Evolutionary conservation across 2,113 vertebrate genomes (phyloP), one percentile per base, ranked within the genome.

Genomic region (Cacatua alba): DNA sequence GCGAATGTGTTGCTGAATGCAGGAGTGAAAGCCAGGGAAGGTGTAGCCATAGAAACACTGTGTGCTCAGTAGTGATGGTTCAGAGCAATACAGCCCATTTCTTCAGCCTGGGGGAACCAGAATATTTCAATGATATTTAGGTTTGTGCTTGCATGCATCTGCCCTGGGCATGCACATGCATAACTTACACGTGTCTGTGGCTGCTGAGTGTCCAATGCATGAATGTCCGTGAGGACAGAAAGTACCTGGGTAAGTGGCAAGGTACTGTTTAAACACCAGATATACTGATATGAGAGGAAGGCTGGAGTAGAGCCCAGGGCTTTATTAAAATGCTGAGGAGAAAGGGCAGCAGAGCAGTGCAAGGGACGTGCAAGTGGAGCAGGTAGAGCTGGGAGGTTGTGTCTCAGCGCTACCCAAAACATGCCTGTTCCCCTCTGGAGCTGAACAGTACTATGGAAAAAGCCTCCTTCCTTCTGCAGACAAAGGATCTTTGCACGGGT

Each of bases 21-120:
- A 62, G 21, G 72, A 88, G 77, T 17, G 81, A 62, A 86, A 94
- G n/a, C 41, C 4, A 11, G 71, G 52, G 48, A 83, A 92, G 59
- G 91, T 72, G 90, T 90, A 89, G 92, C 92, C 92, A 90, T 97
- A 95, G 96, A 96, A 94, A 93, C 95, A 82, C 78, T 63, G 78
- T 13, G 79, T 44, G 86, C 82, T 90, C 26, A 3, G 28, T 13
- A 59, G 65, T 24, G 44, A 81, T 91, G 64, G 70, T 71, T 94
- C 41, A 14, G 52, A 88, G 88, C 39, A 63, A 55, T 57, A 53
- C 52, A 84, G 86, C 57, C 88, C 84, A 28, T 79, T 80, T 80
- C 82, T 71, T 49, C 67, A 86, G 55, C 81, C 75, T 48, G 24
- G 55, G 39, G 39, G 48, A 91, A 87, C 55, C 69, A 57, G 69